phyloP scores from a whole-genome alignment of 2,797 vertebrate genomes.

The Danio tinwini region DNA sequence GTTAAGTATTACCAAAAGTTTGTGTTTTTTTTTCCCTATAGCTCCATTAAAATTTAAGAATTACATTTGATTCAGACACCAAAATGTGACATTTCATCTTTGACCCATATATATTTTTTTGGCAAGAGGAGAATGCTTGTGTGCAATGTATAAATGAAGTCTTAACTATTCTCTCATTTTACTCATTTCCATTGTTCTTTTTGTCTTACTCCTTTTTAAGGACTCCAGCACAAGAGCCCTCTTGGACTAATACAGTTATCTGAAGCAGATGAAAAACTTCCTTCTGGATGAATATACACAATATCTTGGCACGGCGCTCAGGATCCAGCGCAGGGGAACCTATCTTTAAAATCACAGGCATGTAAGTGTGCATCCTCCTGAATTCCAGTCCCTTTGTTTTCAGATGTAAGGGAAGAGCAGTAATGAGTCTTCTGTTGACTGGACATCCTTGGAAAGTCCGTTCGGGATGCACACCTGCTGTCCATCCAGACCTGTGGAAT shows the following conservation, averaged over 20 bases:
- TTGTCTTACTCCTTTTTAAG: constrained; percentile 4
- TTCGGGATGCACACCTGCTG: constrained; percentile 77
- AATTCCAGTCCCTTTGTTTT: constrained; percentile 84
- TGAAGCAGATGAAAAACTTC: constrained; percentile 66
- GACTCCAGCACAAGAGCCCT: constrained; percentile 7
- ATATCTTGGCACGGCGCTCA: constrained; percentile 72
- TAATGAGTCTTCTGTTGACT: constrained; percentile 77
- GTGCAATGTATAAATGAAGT: neutral
- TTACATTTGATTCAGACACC: too few relatives aligned
- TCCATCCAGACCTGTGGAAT: constrained; percentile 66
- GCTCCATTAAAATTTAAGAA: too few relatives aligned
- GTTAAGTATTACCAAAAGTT: too few relatives aligned
- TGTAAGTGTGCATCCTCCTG: constrained; percentile 77
- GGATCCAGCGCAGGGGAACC: constrained; percentile 69
- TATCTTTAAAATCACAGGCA: constrained; percentile 77
- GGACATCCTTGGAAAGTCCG: constrained; percentile 84
- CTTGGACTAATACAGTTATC: constrained; percentile 39
- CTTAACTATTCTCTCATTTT: neutral
- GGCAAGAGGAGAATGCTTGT: neutral
- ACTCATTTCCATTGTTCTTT: constrained; percentile 16
- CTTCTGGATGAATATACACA: constrained; percentile 61
- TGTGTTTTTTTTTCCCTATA: too few relatives aligned
- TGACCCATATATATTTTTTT: too few relatives aligned
- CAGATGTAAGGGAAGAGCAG: constrained; percentile 74
- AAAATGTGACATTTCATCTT: too few relatives aligned